Base-by-base conservation (phyloP, 2,888 invertebrate genomes). In the Cephus spinipes region DNA sequence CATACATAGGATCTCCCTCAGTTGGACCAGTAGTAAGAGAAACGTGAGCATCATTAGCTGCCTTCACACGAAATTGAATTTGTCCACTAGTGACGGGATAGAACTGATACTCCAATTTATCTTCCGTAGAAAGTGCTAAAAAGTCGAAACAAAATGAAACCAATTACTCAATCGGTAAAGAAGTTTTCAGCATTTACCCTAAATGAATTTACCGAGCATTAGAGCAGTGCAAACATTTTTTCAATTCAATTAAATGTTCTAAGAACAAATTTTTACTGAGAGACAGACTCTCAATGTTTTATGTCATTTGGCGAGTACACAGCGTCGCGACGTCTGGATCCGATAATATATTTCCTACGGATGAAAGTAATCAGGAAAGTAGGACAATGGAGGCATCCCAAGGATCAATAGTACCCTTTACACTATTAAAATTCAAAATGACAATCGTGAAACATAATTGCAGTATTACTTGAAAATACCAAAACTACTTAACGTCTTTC, bases 21-120 rank as follows among this genome's bases (percentile, higher is more conserved):
- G 93, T 92, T 3, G 96, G 95, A 0, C 94, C 94, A 78, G 94
- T 93, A 15, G 96, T 95, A 15, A 98, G 94, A 0, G 96, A 96
- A 85, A 98, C 88, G 90, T 98, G 98, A 12, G 97, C 98, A 92
- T 98, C 97, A 88, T 97, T 95, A 1, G 94, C 88, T 0, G 97
- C 94, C 82, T 95, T 95, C 6, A 98, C 95, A 87, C 95, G 95
- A 92, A 98, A 97, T 88, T 95, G 95, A 76, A 96, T 92, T 76
- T 94, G 94, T 4, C 95, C 95, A 82, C 93, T 93, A 30, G 93
- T 92, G 77, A 95, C 94, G 35, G 96, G 96, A 88, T 95, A 95
- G 93, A 97, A 97, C 82, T 94, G 94, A 93, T 97, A 97, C 90
- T 96, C 95, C 90, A 97, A 94, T 90, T 95, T 95, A 90, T 97